Conservation (phyloP, 2,888 invertebrate genomes). For the Magallana nippona region DNA sequence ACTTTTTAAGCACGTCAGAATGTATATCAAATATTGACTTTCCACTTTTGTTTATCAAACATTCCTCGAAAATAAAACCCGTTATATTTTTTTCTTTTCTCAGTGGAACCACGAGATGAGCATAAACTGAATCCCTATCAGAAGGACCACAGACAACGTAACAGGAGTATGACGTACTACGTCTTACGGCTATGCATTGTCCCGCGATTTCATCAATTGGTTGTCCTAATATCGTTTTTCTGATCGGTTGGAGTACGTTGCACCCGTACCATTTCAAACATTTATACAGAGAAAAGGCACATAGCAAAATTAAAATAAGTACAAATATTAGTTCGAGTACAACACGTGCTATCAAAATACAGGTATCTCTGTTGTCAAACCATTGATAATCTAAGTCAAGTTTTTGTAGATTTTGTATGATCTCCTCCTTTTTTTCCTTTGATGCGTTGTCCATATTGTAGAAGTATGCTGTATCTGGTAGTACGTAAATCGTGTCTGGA, state of each 20-base stretch:
- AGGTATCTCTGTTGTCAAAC: neutral
- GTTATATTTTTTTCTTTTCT: neutral
- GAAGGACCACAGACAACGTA: neutral
- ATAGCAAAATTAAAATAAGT: neutral
- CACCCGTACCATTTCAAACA: neutral
- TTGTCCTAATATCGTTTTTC: neutral
- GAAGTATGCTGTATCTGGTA: neutral
- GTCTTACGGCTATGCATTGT: no score
- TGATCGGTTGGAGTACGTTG: neutral
- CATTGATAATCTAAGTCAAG: neutral
- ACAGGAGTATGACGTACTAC: neutral
- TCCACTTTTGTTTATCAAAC: slow-evolving; percentile 1
- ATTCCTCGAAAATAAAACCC: slow-evolving; percentile 1
- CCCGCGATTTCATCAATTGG: neutral
- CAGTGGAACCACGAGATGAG: neutral
- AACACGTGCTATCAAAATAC: neutral
- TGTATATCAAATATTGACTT: slow-evolving; percentile 1
- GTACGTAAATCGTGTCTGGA: neutral
- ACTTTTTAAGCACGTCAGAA: neutral
- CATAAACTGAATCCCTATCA: neutral
- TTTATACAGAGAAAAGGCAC: neutral
- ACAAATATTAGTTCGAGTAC: neutral
- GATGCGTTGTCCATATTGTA: neutral
- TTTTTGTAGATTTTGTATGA: neutral
- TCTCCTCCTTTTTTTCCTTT: neutral